These are phyloP conservation scores for Tolmerus cingulatus DNA, from an alignment of 2,888 invertebrate genomes.

Conservation along the genomic window DNA sequence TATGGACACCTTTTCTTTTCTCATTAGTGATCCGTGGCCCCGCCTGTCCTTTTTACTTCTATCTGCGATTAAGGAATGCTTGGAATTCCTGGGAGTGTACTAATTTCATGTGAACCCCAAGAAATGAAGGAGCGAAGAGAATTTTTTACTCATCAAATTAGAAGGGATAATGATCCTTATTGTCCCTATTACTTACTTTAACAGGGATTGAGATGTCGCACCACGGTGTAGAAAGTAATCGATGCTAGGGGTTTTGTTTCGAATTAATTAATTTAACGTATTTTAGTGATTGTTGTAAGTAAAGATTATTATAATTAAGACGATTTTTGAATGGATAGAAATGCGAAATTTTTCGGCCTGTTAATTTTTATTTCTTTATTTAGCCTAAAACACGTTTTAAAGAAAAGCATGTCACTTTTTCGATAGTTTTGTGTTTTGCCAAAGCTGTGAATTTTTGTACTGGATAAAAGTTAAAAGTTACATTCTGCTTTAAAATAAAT, in stretches of 20 bases:
- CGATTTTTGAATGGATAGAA: no score
- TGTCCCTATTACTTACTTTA: neutral
- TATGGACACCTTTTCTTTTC: neutral
- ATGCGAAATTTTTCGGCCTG: no score
- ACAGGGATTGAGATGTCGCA: neutral
- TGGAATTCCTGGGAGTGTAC: neutral
- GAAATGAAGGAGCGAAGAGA: neutral
- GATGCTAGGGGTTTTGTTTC: neutral
- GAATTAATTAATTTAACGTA: neutral
- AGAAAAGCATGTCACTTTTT: neutral
- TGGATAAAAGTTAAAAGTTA: no score
- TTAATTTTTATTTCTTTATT: no score
- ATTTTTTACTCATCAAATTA: neutral
- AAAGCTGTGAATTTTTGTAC: no score
- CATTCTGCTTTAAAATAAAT: neutral
- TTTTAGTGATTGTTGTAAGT: neutral
- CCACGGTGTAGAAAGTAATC: neutral
- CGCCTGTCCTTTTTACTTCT: neutral
- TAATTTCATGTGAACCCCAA: neutral
- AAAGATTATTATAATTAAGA: neutral
- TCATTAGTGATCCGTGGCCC: neutral
- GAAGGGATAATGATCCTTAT: neutral
- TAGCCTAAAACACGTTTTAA: no score
- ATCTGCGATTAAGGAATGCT: neutral
- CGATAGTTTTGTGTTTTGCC: neutral